Evolutionary conservation across 2,113 vertebrate genomes (phyloP).

Genomic region (Elgaria multicarinata): DNA sequence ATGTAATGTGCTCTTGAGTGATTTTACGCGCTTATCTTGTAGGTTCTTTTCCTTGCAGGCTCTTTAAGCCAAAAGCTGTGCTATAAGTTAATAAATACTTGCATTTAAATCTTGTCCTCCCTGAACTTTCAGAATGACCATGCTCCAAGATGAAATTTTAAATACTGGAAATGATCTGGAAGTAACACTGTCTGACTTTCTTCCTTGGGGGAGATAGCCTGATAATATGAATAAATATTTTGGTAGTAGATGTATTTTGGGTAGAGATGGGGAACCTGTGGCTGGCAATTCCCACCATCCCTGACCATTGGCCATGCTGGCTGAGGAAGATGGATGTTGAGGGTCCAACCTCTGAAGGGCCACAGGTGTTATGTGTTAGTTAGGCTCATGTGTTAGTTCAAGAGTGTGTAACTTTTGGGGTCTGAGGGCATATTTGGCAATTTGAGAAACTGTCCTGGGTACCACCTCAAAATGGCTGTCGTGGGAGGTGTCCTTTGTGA

Average conservation of each 20-base stretch:
- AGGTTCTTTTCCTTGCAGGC: not conserved
- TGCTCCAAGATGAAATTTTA: not conserved
- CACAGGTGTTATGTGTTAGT: no score
- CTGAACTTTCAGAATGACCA: not conserved
- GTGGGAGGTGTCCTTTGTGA: no score
- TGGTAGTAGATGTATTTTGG: not conserved
- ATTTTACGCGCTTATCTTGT: not conserved
- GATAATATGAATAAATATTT: not conserved
- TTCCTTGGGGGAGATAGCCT: not conserved
- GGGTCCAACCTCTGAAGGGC: no score
- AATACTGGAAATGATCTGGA: not conserved
- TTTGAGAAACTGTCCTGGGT: no score
- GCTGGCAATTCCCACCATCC: not conserved
- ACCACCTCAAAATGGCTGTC: no score
- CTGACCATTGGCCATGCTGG: not conserved
- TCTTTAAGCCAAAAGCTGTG: not conserved
- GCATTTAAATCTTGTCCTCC: not conserved
- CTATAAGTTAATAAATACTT: not conserved
- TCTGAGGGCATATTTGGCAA: no score
- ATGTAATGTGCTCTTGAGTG: not conserved
- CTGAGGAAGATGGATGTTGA: not conserved
- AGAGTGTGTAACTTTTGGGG: no score
- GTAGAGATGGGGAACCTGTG: not conserved
- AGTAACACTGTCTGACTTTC: not conserved
- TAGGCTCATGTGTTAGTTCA: no score